A percentile compares a stretch with the other conserved stretches of the same genome.
These are phyloP conservation scores for Drosophila oshimai DNA, from an alignment of 1,140 invertebrate genomes.

Conservation along the genomic window DNA sequence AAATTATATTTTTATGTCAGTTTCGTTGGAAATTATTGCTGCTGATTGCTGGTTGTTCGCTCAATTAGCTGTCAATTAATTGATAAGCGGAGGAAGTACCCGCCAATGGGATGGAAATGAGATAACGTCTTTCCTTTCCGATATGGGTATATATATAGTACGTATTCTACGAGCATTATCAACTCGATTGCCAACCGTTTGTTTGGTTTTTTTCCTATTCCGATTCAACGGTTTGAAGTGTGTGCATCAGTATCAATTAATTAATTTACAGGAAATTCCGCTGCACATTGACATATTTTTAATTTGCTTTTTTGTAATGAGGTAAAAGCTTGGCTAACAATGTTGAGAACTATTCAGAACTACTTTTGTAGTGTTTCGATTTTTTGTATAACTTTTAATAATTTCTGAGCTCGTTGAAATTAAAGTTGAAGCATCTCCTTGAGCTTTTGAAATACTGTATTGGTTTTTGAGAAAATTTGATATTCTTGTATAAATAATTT, in stretches of 20 bases:
- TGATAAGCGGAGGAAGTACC: conserved; percentile 38
- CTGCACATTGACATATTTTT: neutral
- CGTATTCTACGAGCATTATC: neutral
- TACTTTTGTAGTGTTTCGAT: too few relatives aligned
- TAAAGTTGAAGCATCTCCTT: accelerated
- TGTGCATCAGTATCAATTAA: neutral
- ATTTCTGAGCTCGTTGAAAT: too few relatives aligned
- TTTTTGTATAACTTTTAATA: too few relatives aligned
- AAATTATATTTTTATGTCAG: conserved; percentile 35
- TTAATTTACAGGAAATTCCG: neutral
- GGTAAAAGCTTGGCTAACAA: neutral
- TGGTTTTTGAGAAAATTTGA: too few relatives aligned
- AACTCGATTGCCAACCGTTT: neutral
- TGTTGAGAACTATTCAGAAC: neutral
- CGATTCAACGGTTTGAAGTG: neutral
- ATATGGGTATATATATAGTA: neutral
- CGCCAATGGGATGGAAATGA: conserved; percentile 26
- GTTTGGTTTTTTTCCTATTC: neutral
- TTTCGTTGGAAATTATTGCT: conserved; percentile 26
- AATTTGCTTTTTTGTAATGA: neutral
- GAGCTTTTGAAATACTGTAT: too few relatives aligned
- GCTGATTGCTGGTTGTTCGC: conserved; percentile 46
- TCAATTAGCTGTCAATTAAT: conserved; percentile 58
- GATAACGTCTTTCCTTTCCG: conserved; percentile 3
- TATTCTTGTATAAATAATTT: too few relatives aligned